A percentile compares a stretch with the other conserved stretches of the same genome.
phyloP scores from a whole-genome alignment of 2,113 vertebrate genomes.

The Nyctereutes procyonoides region DNA sequence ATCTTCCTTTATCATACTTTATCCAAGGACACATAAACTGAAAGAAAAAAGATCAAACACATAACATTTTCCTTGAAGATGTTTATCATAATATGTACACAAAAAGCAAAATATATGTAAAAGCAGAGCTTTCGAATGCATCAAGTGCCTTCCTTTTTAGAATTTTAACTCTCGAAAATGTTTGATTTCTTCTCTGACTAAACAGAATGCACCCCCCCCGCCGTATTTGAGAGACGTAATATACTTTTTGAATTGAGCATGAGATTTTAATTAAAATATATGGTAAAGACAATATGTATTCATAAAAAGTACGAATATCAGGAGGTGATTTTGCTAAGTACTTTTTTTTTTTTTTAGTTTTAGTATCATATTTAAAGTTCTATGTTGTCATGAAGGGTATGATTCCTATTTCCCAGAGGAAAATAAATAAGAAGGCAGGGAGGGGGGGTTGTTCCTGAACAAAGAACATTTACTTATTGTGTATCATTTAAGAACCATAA shows the following conservation, averaged over 20 bases:
- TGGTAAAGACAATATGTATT: neutral
- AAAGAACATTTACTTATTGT: neutral
- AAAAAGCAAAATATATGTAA: neutral
- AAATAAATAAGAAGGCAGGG: neutral
- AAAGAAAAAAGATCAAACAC: neutral
- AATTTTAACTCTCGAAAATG: neutral
- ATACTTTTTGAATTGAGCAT: neutral
- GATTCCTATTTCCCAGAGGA: neutral
- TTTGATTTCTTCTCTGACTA: neutral
- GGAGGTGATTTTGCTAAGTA: neutral
- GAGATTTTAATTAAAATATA: conserved; percentile 21
- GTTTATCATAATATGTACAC: neutral
- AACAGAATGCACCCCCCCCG: neutral
- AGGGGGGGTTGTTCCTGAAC: neutral
- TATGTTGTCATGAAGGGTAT: neutral
- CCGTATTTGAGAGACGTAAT: neutral
- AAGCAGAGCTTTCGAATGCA: conserved; percentile 33
- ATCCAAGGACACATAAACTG: conserved; percentile 55
- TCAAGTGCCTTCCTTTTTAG: neutral
- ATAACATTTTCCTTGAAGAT: neutral
- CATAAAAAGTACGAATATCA: neutral
- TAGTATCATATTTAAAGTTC: neutral
- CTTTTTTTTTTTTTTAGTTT: neutral
- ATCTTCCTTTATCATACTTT: conserved; percentile 69
- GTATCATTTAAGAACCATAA: neutral